A percentile compares a stretch with the other conserved stretches of the same genome.
Conservation (phyloP, 2,113 vertebrate genomes). For the Mustela nigripes region DNA sequence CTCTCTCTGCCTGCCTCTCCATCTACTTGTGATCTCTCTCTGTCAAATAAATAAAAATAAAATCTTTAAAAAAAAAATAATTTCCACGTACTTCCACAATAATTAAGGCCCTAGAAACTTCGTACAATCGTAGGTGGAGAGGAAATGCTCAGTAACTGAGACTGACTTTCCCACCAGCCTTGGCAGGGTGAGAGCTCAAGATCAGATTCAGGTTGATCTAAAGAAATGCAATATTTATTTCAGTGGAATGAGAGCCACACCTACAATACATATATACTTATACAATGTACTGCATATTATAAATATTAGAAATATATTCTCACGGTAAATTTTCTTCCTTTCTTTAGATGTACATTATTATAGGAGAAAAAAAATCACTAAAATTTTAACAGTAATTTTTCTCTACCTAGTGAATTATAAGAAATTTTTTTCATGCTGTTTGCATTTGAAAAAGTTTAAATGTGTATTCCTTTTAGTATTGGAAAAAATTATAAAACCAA, state of each 20-base stretch:
- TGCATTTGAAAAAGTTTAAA: not conserved
- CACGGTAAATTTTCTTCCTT: not conserved
- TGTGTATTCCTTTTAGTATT: conserved; percentile 24
- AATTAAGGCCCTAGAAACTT: conserved; percentile 16
- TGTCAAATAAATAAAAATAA: too few relatives aligned
- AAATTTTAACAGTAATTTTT: conserved; percentile 46
- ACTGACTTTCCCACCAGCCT: not conserved
- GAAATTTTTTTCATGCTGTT: not conserved
- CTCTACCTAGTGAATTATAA: not conserved
- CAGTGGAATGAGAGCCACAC: not conserved
- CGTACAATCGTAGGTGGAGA: not conserved
- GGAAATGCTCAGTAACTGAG: not conserved
- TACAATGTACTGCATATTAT: not conserved
- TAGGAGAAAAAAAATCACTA: not conserved
- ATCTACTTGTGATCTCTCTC: too few relatives aligned
- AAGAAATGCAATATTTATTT: conserved; percentile 51
- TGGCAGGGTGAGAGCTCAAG: not conserved
- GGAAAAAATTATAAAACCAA: not conserved
- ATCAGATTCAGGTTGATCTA: not conserved
- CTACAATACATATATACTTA: not conserved
- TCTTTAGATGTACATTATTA: not conserved
- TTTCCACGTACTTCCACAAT: not conserved
- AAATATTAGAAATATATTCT: conserved; percentile 26
- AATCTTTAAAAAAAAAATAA: not conserved
- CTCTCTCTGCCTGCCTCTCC: too few relatives aligned